Conservation (phyloP, 1,140 invertebrate genomes). For the Apolygus lucorum region DNA sequence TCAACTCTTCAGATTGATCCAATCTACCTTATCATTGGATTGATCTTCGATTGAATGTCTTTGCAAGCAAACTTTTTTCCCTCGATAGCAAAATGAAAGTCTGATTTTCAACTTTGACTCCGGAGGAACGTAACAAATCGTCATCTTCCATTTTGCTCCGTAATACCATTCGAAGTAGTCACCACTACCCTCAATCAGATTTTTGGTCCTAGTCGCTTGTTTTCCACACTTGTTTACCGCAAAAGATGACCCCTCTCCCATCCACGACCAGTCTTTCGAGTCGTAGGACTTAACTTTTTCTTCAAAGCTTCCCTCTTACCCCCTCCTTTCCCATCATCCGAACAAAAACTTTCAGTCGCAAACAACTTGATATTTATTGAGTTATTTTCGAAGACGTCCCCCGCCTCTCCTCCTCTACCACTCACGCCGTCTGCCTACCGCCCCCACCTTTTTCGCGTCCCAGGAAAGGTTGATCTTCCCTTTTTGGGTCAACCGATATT, state of each 20-base stretch:
- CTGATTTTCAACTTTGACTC: no score
- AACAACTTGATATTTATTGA: slow-evolving; percentile 28
- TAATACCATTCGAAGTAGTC: no score
- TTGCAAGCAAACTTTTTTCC: no score
- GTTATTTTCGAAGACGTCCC: slow-evolving; percentile 23
- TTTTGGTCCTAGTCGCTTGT: slow-evolving; percentile 17
- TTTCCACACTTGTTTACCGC: slow-evolving; percentile 19
- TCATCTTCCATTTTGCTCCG: no score
- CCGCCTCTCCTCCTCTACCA: background rate
- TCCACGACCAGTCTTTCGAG: no score
- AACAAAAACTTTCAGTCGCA: slow-evolving; percentile 26
- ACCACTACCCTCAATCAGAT: background rate
- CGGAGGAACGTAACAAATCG: no score
- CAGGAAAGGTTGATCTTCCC: background rate
- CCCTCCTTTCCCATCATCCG: background rate
- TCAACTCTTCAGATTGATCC: no score
- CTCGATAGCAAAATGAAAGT: no score
- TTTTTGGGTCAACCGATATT: slow-evolving; percentile 24
- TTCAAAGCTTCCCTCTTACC: background rate
- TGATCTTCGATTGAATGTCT: no score
- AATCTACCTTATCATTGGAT: no score
- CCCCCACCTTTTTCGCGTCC: background rate
- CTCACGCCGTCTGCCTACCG: background rate
- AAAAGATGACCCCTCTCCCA: background rate
- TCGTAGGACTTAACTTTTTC: slow-evolving; percentile 22